A percentile compares a stretch with the other conserved stretches of the same genome.
phyloP scores from a whole-genome alignment of 2,888 invertebrate species.

The Hyppa rectilinea region DNA sequence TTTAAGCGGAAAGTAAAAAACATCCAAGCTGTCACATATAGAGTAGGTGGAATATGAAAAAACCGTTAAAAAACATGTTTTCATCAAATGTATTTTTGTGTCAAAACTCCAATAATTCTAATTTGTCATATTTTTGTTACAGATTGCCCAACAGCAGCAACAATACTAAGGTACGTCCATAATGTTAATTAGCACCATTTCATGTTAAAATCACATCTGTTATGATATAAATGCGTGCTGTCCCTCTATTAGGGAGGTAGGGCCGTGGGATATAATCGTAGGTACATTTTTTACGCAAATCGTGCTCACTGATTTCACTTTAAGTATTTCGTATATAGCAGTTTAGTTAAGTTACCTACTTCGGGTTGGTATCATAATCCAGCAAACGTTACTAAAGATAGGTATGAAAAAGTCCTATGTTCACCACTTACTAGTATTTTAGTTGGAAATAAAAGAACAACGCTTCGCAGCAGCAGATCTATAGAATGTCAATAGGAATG shows the following conservation, averaged over 20 bases:
- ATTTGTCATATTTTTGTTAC: conserved; percentile 55
- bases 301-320: conserved; percentile 21
- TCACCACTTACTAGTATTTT: not conserved
- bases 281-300: conserved; percentile 24
- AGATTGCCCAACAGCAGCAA: conserved; percentile 51
- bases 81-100: not conserved
- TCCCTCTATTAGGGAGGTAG: conserved; percentile 45
- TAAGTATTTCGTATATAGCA: conserved; percentile 1
- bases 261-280: conserved; percentile 21
- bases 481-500: not conserved
- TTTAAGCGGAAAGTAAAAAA: not conserved
- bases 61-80: not conserved
- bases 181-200: conserved; percentile 38
- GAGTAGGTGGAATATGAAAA: not conserved
- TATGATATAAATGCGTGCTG: conserved; percentile 54
- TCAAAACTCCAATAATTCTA: conserved; percentile 12
- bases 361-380: not conserved
- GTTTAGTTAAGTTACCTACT: conserved; percentile 4
- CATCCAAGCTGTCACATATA: not conserved
- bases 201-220: conserved; percentile 60
- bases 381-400: not conserved
- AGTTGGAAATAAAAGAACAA: too few relatives aligned
- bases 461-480: not conserved
- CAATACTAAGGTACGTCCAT: conserved; percentile 53
- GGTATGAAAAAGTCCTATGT: rapidly evolving